These are phyloP conservation scores for Dysidea cf. avara DNA, from an alignment of 37 sponge, comb jelly and placozoan genomes.

Conservation along the genomic window DNA sequence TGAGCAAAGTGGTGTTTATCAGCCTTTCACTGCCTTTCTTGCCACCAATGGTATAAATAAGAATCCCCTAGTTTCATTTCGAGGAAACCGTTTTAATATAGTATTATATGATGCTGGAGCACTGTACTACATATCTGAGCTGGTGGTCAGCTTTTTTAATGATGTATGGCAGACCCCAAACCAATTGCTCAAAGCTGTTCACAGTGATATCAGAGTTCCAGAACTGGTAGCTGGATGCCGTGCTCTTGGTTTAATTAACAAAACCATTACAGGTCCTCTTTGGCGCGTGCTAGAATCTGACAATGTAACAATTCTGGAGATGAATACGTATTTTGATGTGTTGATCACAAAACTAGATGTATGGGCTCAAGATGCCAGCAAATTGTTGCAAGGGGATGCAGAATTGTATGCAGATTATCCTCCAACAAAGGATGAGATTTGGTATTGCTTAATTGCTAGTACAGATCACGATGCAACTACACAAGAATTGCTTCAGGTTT, in stretches of 20 bases:
- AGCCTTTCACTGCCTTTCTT: slow-evolving; percentile 19
- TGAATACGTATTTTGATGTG: slow-evolving; percentile 13
- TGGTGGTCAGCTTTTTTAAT: slow-evolving; percentile 5
- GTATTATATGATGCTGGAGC: slow-evolving; percentile 46
- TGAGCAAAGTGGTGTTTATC: slow-evolving; percentile 35
- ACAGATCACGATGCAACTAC: slow-evolving; percentile 8
- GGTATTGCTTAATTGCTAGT: neutral
- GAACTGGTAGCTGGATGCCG: slow-evolving; percentile 9
- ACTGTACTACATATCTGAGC: slow-evolving; percentile 5
- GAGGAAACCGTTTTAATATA: slow-evolving; percentile 44
- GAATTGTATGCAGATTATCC: slow-evolving; percentile 7
- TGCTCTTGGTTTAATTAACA: slow-evolving; percentile 26
- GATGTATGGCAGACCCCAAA: slow-evolving; percentile 33
- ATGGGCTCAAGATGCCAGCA: slow-evolving; percentile 31
- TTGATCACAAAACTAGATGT: slow-evolving; percentile 1
- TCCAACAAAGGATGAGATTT: slow-evolving; percentile 5
- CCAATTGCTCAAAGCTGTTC: slow-evolving; percentile 25
- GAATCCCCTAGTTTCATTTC: slow-evolving; percentile 20
- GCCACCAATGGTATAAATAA: slow-evolving; percentile 7
- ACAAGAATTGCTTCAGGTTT: slow-evolving; percentile 9
- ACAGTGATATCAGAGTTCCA: slow-evolving; percentile 9
- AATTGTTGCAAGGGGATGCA: slow-evolving; percentile 15
- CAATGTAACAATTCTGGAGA: slow-evolving; percentile 25
- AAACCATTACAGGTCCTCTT: slow-evolving; percentile 35
- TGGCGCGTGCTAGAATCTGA: slow-evolving; percentile 36